Evolutionary conservation across 53 echinoderm and acorn worm genomes (phyloP), one percentile per base, ranked within the genome.

Genomic region (Antedon mediterranea): DNA sequence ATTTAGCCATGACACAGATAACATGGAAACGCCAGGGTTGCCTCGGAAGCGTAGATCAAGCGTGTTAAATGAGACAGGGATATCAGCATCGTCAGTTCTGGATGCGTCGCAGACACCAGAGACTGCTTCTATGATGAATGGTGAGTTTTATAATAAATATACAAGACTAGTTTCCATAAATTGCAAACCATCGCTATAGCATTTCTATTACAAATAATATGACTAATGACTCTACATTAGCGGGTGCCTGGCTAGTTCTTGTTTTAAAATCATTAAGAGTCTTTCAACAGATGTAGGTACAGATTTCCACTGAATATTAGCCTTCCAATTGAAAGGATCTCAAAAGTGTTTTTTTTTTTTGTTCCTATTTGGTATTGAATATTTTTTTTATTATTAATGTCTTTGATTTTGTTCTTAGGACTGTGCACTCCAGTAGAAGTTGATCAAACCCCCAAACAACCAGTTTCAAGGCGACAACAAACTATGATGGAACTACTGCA

Each of bases 401-500:
- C n/a, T n/a, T n/a, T n/a, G n/a, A n/a, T 6, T 37, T 37, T 37
- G 37, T 37, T 42, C 37, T 73, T 41, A 77, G 88, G 85, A 30
- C 77, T 75, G n/a, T 87, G 90, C 72, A 82, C 87, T 6, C 90
- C 90, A 13, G 87, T 90, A 84, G 84, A 89, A 74, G 81, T 81
- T 28, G 89, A 86, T 3, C 80, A 77, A n/a, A 86, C 81, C n/a
- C 86, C 86, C 71, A 76, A 43, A 28, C 83, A 89, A 42, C 95
- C 95, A 8, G 84, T 87, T 11, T 89, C 91, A 74, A 89, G 87
- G 71, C 82, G 95, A 34, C 95, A 94, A 73, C 85, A 91, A 84
- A 87, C 87, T 2, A 85, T 85, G 32, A 94, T 94, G 95, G 95
- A 94, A 31, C 72, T 94, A 4, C 82, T 94, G 13, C 95, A 94